These are phyloP conservation scores for Gallinago stenura DNA, from an alignment of 2,797 vertebrate genomes.

Conservation along the genomic window DNA sequence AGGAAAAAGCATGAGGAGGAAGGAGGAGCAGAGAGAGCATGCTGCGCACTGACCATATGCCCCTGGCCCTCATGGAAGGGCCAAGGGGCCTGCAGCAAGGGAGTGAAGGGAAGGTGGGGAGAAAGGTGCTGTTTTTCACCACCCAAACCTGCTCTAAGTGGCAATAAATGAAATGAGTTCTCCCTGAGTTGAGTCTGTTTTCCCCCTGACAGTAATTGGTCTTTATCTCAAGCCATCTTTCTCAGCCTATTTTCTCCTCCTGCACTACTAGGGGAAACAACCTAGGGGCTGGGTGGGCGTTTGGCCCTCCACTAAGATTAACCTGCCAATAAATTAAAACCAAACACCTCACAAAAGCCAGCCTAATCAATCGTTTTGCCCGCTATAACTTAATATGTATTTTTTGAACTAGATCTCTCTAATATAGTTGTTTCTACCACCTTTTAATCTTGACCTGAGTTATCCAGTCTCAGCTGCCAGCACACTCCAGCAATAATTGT, in stretches of 20 bases:
- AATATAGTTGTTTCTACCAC: not conserved
- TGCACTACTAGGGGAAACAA: not conserved
- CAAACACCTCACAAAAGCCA: not conserved
- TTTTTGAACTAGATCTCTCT: not conserved
- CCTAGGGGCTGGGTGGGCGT: accelerated
- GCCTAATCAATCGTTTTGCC: not conserved
- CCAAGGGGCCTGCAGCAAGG: accelerated
- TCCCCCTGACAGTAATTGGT: accelerated
- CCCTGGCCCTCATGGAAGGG: not conserved
- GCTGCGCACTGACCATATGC: accelerated
- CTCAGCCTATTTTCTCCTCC: not conserved
- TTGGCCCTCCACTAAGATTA: not conserved
- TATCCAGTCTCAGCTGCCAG: not conserved
- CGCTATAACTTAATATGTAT: not conserved
- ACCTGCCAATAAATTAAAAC: not conserved
- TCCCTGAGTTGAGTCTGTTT: not conserved
- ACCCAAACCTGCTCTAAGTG: not conserved
- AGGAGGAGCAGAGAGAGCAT: too few relatives aligned
- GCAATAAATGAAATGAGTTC: not conserved
- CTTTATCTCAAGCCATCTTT: not conserved
- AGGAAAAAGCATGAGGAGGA: not conserved
- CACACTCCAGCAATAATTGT: not conserved
- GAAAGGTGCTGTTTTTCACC: not conserved
- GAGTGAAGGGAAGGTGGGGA: not conserved
- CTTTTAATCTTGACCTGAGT: not conserved